These are phyloP conservation scores for Apaloderma vittatum DNA, from an alignment of 2,113 vertebrate genomes.

Conservation along the genomic window DNA sequence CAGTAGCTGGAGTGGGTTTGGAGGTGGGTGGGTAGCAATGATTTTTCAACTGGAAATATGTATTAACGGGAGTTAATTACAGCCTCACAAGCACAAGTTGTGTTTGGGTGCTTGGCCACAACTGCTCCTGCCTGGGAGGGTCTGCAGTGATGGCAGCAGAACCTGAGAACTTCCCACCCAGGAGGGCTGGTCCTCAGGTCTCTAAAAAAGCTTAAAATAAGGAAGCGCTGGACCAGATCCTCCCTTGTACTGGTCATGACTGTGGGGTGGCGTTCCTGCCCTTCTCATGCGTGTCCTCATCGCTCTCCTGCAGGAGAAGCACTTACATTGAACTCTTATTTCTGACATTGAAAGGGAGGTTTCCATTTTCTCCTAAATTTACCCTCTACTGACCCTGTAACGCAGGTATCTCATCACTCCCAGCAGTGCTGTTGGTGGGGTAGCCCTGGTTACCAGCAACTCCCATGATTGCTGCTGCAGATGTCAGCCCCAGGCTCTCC, in stretches of 20 bases:
- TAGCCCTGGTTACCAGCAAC: background rate
- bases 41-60: background rate
- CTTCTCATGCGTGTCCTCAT: background rate
- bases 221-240: background rate
- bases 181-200: background rate
- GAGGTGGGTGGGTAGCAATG: background rate
- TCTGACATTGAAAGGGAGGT: conserved; percentile 4
- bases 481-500: background rate
- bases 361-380: conserved; percentile 15
- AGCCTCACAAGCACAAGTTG: background rate
- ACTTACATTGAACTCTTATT: background rate
- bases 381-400: background rate
- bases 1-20: background rate
- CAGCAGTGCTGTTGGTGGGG: background rate
- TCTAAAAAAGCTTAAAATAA: background rate
- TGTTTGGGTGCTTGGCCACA: background rate
- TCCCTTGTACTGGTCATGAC: background rate
- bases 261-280: background rate
- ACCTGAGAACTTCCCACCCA: accelerated
- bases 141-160: background rate
- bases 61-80: background rate
- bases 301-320: background rate
- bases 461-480: background rate
- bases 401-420: background rate
- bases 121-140: background rate